Evolutionary conservation across 2,888 invertebrate genomes (phyloP), one percentile per base, ranked within the genome.

Genomic region (Auanema freiburgensis): DNA sequence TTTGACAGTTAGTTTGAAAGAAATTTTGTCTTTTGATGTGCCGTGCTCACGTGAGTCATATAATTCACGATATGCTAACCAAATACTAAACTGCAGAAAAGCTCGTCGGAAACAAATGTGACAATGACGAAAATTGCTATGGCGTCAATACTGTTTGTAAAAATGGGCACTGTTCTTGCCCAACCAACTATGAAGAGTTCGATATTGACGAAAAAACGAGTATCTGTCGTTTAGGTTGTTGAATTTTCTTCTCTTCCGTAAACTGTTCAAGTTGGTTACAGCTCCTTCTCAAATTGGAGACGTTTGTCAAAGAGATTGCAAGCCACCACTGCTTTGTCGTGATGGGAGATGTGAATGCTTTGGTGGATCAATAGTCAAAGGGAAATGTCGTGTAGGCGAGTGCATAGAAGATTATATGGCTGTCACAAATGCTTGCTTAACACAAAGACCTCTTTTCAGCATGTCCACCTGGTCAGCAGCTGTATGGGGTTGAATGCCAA

Each of bases 331-430:
- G 46, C 62, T 84, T 52, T 83, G 83, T 62, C 64, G 83, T 21
- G 80, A 83, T 61, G 81, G 83, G 12, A 79, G 79, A 57, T 83
- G 83, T 70, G 83, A 83, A 44, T 83, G 83, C 60, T 83, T 79
- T 78, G 81, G 83, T 46, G 82, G 82, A 14, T 79, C 80, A 56
- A 74, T 82, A 46, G 67, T 79, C 33, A 77, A 80, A 57, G 80
- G 78, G 42, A 72, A 78, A 63, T 83, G 83, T 68, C 74, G 76
- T 44, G 83, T 83, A 54, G 76, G 83, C 83, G 66, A 76, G 83
- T 78, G 14, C 33, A 33, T 5, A 33, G 4, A 33, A 33, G 8
- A 33, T 33, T 33, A 5, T 33, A 5, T 33, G n/a, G n/a, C n/a
- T n/a, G n/a, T n/a, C n/a, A n/a, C n/a, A n/a, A n/a, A n/a, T n/a